Evolutionary conservation across 2,888 invertebrate genomes (phyloP), one percentile per base, ranked within the genome.

Genomic region (Tricholauxania praeusta): DNA sequence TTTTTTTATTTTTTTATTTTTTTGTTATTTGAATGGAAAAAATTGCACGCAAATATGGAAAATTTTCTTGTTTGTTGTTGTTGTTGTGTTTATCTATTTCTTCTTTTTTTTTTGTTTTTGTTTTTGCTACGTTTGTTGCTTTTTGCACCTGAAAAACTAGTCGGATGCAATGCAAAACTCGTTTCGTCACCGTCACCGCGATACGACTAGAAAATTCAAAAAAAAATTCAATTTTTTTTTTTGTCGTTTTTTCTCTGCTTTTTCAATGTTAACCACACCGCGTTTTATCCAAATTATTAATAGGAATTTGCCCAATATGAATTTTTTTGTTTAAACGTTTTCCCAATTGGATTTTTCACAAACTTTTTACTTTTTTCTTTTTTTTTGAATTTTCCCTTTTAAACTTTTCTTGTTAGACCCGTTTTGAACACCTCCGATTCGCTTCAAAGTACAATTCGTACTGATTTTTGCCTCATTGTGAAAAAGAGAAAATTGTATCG

Each of bases 381-480:
- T 28, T 22, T 64, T 51, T 68, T 49, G 19, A 39, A 17, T 39
- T 32, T 28, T 63, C 47, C 32, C 12, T 14, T 51, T 70, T 65
- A 28, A 53, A 53, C 65, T 71, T 64, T 72, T 57, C 22, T 63
- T 22, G 49, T 73, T 76, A 75, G 74, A 79, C 76, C 6, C 78
- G 77, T 76, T 71, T 76, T 75, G 64, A 79, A 74, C 79, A 81
- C 82, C 78, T 80, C 82, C 83, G 81, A 78, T 76, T 80, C 80
- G 81, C 79, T 82, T 81, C 79, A 82, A 83, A 80, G 82, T 82
- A 82, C 83, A 83, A 82, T 78, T 80, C 79, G 82, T 83, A 83
- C 83, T 83, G 77, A 82, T 76, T 64, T 74, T 69, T 62, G 73
- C 73, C 72, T 74, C 67, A 65, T 63, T 70, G 69, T 72, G 75